Evolutionary conservation across 1,140 invertebrate genomes (phyloP), one percentile per base, ranked within the genome.

Genomic region (Papilio polyxenes): DNA sequence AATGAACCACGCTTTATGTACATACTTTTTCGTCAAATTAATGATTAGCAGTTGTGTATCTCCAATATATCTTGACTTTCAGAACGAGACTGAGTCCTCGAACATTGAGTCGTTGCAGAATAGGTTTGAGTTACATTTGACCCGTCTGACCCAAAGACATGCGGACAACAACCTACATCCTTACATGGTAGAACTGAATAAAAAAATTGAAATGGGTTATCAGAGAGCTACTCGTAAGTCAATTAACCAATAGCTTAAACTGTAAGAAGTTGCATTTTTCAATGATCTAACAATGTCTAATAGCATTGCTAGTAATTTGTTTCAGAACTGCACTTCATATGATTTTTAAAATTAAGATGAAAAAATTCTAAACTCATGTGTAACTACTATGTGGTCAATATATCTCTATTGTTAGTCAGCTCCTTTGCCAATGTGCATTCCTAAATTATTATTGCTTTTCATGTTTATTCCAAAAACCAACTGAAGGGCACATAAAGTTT

Each of bases 21-120:
- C 15, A 53, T 0, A 17, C 15, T 53, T 53, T 53, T 53, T 53
- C 15, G 15, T 15, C 7, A 31, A 62, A 10, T 31, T 8, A 8
- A 23, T 10, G 7, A 23, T 62, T 3, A 7, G 6, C 20, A 62
- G 20, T 7, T 23, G 20, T 31, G 23, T 23, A 23, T 62, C n/a
- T n/a, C n/a, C n/a, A n/a, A n/a, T n/a, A n/a, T n/a, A n/a, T n/a
- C n/a, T 23, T 20, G 0, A 65, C 59, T 69, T 72, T 37, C 80
- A 92, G 90, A 85, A 62, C 37, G 89, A 93, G 85, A 89, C 86
- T 62, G 87, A 91, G 74, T 72, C 23, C 23, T 31, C 87, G 81
- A 90, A 90, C 76, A 53, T 90, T 13, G 86, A 90, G 9, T 78
- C 86, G 10, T 56, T 92, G 48, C 81, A 91, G 74, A 83, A 87